Evolutionary conservation across 2,797 vertebrate genomes (phyloP).

Genomic region (Malurus leucopterus): DNA sequence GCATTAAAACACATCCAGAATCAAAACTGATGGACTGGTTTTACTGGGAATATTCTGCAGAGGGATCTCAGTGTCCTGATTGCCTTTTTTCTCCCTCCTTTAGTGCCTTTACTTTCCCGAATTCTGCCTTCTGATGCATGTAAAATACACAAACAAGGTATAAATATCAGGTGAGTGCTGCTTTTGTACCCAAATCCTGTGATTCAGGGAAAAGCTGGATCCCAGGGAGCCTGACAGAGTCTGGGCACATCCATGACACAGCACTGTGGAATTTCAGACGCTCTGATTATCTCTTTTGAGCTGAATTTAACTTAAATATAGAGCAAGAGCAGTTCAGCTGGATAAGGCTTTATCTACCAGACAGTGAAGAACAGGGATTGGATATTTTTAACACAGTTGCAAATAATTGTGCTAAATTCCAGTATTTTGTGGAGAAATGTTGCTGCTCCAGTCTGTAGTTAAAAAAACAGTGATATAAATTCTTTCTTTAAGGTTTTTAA

Average conservation of each 20-base stretch:
- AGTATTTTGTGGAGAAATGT: neutral
- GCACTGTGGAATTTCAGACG: neutral
- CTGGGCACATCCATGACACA: neutral
- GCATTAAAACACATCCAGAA: neutral
- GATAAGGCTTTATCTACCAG: neutral
- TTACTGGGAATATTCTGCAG: neutral
- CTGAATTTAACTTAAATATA: neutral
- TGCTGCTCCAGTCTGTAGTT: neutral
- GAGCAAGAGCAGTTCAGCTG: neutral
- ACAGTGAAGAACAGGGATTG: neutral
- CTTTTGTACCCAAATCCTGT: neutral
- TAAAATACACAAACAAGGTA: slow-evolving; percentile 99
- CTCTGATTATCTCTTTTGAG: neutral
- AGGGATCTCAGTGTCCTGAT: neutral
- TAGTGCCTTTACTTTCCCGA: slow-evolving; percentile 98
- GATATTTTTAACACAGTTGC: neutral
- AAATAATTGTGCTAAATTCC: neutral
- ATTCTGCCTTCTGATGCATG: slow-evolving; percentile 98
- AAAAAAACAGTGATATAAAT: neutral
- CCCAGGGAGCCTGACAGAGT: neutral
- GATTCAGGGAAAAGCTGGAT: neutral
- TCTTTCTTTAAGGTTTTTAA: neutral
- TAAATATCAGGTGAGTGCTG: slow-evolving; percentile 92
- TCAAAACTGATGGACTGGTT: neutral
- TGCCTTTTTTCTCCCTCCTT: slow-evolving; percentile 42